phyloP scores from a whole-genome alignment of 2,888 invertebrate species.

The Eristalis pertinax region DNA sequence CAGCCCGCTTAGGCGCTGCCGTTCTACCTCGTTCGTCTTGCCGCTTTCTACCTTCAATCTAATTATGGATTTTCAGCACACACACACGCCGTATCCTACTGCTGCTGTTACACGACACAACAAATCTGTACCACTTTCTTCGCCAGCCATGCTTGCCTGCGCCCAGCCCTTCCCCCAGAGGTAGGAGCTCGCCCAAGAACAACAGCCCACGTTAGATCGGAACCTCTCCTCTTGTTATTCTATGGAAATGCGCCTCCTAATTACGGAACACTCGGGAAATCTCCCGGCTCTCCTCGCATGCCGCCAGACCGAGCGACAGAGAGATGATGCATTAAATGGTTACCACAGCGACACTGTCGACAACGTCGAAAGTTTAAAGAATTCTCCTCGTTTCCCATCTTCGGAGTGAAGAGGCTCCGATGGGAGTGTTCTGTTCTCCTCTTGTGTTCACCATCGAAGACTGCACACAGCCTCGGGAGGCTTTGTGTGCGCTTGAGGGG shows the following conservation, averaged over 20 bases:
- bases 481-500: slow-evolving; percentile 36
- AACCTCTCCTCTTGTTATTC: slow-evolving; percentile 48
- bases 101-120: slow-evolving; percentile 40
- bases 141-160: slow-evolving; percentile 1
- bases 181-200: slow-evolving; percentile 35
- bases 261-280: slow-evolving; percentile 64
- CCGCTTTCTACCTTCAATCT: slow-evolving; percentile 35
- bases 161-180: slow-evolving; percentile 6
- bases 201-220: slow-evolving; percentile 49
- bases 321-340: slow-evolving; percentile 58
- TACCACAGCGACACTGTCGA: neutral
- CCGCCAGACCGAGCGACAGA: neutral
- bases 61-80: slow-evolving; percentile 63
- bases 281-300: slow-evolving; percentile 5
- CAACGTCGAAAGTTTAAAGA: slow-evolving; percentile 28
- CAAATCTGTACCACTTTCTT: slow-evolving; percentile 49
- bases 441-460: slow-evolving; percentile 1
- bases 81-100: slow-evolving; percentile 1
- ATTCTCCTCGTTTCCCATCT: slow-evolving; percentile 25
- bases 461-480: neutral
- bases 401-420: slow-evolving; percentile 5
- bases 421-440: slow-evolving; percentile 43
- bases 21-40: neutral
- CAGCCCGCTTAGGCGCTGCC: neutral
- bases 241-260: slow-evolving; percentile 70